These are phyloP conservation scores for Drosophila paulistorum DNA, from an alignment of 1,140 invertebrate species.

Conservation along the genomic window DNA sequence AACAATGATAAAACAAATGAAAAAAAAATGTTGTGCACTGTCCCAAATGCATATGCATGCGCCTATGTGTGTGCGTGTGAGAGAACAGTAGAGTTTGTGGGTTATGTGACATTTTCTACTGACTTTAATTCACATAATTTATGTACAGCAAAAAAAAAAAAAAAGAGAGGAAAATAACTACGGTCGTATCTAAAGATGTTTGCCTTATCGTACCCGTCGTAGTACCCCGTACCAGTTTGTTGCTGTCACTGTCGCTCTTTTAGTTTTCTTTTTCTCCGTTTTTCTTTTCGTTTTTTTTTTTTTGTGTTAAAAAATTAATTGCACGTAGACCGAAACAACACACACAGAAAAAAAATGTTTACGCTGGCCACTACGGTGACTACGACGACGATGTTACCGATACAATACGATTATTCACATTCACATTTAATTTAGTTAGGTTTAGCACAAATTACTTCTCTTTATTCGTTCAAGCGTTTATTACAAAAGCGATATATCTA, in stretches of 20 bases:
- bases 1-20: conserved; percentile 3
- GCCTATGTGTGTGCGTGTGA: background rate
- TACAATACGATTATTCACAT: conserved; percentile 22
- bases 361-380: conserved; percentile 13
- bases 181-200: conserved; percentile 2
- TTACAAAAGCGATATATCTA: too few species aligned
- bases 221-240: conserved; percentile 6
- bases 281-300: conserved; percentile 5
- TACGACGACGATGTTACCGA: conserved; percentile 16
- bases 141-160: background rate
- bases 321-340: conserved; percentile 18
- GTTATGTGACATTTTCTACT: conserved; percentile 10
- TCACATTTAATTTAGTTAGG: conserved; percentile 18
- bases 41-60: background rate
- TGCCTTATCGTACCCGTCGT: background rate
- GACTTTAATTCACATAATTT: background rate
- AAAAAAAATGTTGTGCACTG: conserved; percentile 4
- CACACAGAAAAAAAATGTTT: conserved; percentile 12
- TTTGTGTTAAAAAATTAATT: conserved; percentile 11
- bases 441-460: conserved; percentile 15
- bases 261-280: background rate
- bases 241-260: conserved; percentile 7
- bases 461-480: conserved; percentile 14
- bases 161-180: background rate
- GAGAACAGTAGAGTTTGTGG: background rate